Evolutionary conservation across 1,140 invertebrate species (phyloP), one percentile per base, ranked within the genome.

Genomic region (Megathymus violae): DNA sequence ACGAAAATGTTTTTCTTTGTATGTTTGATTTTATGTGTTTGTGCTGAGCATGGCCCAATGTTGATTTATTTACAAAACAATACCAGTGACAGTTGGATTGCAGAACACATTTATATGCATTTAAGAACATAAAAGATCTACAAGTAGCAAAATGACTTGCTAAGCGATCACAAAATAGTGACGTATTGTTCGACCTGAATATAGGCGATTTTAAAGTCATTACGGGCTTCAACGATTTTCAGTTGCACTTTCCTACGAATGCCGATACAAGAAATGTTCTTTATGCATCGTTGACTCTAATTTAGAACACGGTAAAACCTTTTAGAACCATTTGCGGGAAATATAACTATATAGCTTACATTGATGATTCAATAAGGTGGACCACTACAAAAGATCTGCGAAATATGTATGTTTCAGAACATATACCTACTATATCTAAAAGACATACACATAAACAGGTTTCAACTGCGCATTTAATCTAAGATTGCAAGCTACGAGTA

Each of bases 321-420:
- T 46, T 46, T 46, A 46, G 7, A 36, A 36, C 34, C 34, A 46
- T 46, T 46, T 46, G 10, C n/a, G n/a, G n/a, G n/a, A n/a, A n/a
- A n/a, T n/a, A n/a, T n/a, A n/a, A n/a, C n/a, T n/a, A n/a, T n/a
- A n/a, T n/a, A n/a, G n/a, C n/a, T n/a, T n/a, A n/a, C n/a, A n/a
- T n/a, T n/a, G n/a, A n/a, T n/a, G n/a, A n/a, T n/a, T n/a, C n/a
- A n/a, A n/a, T n/a, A n/a, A n/a, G n/a, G n/a, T n/a, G n/a, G n/a
- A n/a, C n/a, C n/a, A n/a, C n/a, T n/a, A n/a, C n/a, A n/a, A n/a
- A n/a, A n/a, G n/a, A n/a, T n/a, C n/a, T n/a, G n/a, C n/a, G n/a
- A n/a, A n/a, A n/a, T n/a, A n/a, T n/a, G n/a, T n/a, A n/a, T n/a
- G n/a, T n/a, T n/a, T n/a, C n/a, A n/a, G n/a, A n/a, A n/a, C n/a